Base-by-base conservation (phyloP, 2,888 invertebrate species). In the Andrena bucephala region DNA sequence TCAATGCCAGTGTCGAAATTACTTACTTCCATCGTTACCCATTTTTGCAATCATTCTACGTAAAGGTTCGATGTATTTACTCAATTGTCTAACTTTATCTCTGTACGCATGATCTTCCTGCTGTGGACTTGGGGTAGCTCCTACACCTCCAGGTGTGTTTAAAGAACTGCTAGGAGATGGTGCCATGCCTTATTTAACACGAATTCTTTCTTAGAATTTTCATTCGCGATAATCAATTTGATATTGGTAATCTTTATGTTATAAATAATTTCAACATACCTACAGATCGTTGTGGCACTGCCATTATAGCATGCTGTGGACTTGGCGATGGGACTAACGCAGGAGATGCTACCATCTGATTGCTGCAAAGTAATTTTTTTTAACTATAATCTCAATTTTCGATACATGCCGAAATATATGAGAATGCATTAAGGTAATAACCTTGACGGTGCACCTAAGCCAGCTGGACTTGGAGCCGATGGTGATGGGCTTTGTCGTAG, bases 21-120 rank as follows among this genome's bases (percentile, higher is more conserved):
- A 82, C 92, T 90, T 90, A 93, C 94, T 93, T 87, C 97, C 97
- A 93, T 98, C 98, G 92, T 96, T 97, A 92, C 97, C 97, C 95
- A 97, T 97, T 91, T 97, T 96, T 72, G 97, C 96, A 87, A 99
- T 98, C 97, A 99, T 98, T 83, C 98, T 96, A 65, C 98, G 95
- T 31, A 99, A 94, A 0, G 99, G 98, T 90, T 99, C 99, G 87
- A 99, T 98, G 93, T 98, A 99, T 94, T 98, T 98, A 89, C 97
- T 98, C 42, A 99, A 95, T 92, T 99, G 98, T 42, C 98, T 96
- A 80, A 99, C 97, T 94, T 99, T 99, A 92, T 99, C 99, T 72
- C 98, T 94, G 93, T 99, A 99, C 0, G 97, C 97, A 74, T 97
- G 97, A 90, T 99, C 99, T 89, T 99, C 99, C 85, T 96, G 96